Evolutionary conservation across 2,113 vertebrate genomes (phyloP), one percentile per base, ranked within the genome.

Genomic region (Daboia siamensis): DNA sequence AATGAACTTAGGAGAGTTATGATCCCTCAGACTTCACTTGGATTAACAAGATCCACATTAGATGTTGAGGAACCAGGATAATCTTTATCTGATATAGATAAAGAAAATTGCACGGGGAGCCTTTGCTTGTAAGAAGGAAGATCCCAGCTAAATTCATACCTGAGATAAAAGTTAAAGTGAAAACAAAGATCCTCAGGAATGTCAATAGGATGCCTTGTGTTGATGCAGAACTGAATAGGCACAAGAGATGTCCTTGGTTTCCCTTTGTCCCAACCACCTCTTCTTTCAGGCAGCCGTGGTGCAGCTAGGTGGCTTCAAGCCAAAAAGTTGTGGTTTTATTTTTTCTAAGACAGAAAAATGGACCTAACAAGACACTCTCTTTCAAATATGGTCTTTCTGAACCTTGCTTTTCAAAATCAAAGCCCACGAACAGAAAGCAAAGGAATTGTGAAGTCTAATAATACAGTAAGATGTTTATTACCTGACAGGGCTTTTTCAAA

Each of bases 401-500:
- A 89, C 90, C 57, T 80, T 94, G 93, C 91, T 3, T 86, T 91
- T 56, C n/a, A 86, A n/a, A 24, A 86, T 4, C 26, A 26, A 85
- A 85, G 23, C 88, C 26, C 55, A 80, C 7, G 20, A 4, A 91
- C 87, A 64, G 55, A 74, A 89, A 52, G 84, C 7, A 80, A 88
- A 48, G 1, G 26, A 89, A 88, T 54, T 87, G 86, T 88, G 91
- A 80, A 51, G 39, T 17, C 26, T 57, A 92, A 89, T 89, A 92
- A 89, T 88, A n/a, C 91, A 89, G 91, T 7, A 17, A 89, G 87
- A 44, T 84, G 20, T 59, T 89, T 89, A 92, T 96, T 96, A 90
- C 93, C 89, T 93, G 95, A 91, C 92, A 94, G 93, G 95, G 94
- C 89, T 91, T 92, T 95, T 95, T 89, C 93, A 89, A 55, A 93